phyloP scores from a whole-genome alignment of 1,140 invertebrate species.

The Cardiocondyla obscurior region DNA sequence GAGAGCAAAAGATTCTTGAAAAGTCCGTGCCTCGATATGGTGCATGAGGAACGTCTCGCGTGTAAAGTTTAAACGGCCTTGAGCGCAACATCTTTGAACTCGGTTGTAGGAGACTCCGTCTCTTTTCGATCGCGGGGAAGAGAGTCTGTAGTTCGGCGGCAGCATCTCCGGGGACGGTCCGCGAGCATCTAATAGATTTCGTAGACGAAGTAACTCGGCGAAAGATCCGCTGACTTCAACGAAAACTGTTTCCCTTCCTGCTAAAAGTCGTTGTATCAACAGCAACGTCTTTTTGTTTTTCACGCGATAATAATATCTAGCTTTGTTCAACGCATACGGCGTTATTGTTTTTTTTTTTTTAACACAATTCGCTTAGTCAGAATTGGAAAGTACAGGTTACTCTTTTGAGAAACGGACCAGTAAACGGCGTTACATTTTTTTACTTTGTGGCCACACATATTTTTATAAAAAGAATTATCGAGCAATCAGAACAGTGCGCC shows the following conservation, averaged over 20 bases:
- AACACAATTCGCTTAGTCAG: not conserved
- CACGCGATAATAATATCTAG: not conserved
- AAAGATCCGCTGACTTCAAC: not conserved
- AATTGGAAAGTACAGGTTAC: too few relatives aligned
- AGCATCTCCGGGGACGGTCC: not conserved
- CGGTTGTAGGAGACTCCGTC: not conserved
- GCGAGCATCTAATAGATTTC: constrained; percentile 39
- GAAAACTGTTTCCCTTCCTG: constrained; percentile 5
- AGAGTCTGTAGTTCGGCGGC: constrained; percentile 13
- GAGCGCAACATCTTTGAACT: constrained; percentile 46
- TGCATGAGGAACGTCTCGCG: constrained; percentile 30
- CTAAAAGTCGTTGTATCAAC: not conserved
- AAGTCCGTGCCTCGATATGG: constrained; percentile 16
- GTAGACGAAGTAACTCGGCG: constrained; percentile 13
- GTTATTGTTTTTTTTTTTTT: not conserved
- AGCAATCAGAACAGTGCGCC: too few relatives aligned
- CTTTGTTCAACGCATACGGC: not conserved
- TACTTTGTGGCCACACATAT: too few relatives aligned
- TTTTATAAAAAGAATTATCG: too few relatives aligned
- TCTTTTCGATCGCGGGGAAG: constrained; percentile 30
- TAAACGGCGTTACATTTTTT: too few relatives aligned
- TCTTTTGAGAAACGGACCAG: too few relatives aligned
- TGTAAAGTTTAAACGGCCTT: constrained; percentile 49
- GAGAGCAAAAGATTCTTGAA: constrained; percentile 27
- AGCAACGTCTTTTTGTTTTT: not conserved